A percentile compares a stretch with the other conserved stretches of the same genome.
phyloP scores from a whole-genome alignment of 2,113 vertebrate species.

The Oreotrochilus melanogaster region DNA sequence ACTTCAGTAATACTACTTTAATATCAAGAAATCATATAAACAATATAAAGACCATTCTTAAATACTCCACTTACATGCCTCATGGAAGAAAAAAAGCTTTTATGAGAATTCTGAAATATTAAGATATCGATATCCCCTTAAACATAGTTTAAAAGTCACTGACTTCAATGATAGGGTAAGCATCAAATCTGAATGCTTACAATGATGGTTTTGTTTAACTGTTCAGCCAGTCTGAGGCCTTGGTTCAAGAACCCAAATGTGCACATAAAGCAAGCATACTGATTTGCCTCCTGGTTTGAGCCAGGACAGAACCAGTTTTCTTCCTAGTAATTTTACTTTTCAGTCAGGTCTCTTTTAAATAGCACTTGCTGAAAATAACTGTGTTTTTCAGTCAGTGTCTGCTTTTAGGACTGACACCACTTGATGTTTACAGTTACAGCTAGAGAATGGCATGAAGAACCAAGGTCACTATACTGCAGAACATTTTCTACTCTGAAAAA shows the following conservation, averaged over 20 bases:
- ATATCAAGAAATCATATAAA: not conserved
- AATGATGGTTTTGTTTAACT: not conserved
- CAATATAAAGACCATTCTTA: not conserved
- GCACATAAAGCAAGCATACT: not conserved
- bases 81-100: not conserved
- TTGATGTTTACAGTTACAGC: too few species aligned
- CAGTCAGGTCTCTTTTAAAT: too few species aligned
- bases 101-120: not conserved
- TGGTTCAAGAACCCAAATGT: not conserved
- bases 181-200: rapidly evolving
- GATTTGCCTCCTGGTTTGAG: not conserved
- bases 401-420: too few species aligned
- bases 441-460: too few species aligned
- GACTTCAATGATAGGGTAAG: not conserved
- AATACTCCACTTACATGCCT: not conserved
- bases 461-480: too few species aligned
- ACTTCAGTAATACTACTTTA: not conserved
- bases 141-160: not conserved
- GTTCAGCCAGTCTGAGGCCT: not conserved
- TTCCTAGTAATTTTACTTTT: too few species aligned
- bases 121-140: not conserved
- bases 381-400: too few species aligned
- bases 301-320: too few species aligned
- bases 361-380: too few species aligned
- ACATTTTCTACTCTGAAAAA: too few species aligned